Percentiles rank a stretch among this genome's conserved stretches.
Evolutionary conservation across 2,888 invertebrate species (phyloP).

Genomic region (Erannis defoliaria): DNA sequence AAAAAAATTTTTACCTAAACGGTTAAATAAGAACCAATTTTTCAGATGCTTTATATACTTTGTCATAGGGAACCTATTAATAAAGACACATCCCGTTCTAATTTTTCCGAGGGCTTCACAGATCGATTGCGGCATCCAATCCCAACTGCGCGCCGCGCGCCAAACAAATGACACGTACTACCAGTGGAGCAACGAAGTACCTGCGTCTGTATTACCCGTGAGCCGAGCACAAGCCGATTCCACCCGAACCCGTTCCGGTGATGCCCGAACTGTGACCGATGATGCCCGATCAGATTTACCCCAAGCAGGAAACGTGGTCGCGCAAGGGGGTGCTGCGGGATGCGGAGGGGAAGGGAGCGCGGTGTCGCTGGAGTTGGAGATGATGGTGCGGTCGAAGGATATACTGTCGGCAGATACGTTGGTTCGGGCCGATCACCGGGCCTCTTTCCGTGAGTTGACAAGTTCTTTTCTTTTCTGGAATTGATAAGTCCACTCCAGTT

Average conservation of each 20-base stretch:
- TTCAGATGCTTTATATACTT: neutral
- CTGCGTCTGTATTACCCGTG: conserved; percentile 51
- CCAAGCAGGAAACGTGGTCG: conserved; percentile 53
- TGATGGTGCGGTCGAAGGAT: conserved; percentile 79
- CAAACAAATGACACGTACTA: conserved; percentile 63
- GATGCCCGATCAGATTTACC: conserved; percentile 17
- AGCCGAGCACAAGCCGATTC: neutral
- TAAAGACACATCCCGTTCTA: no score
- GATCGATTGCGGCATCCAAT: conserved; percentile 36
- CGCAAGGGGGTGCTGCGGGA: conserved; percentile 58
- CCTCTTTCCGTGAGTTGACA: conserved; percentile 65
- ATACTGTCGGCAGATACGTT: conserved; percentile 88
- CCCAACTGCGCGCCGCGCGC: conserved; percentile 50
- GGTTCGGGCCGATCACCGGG: conserved; percentile 86
- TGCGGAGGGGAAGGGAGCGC: conserved; percentile 56
- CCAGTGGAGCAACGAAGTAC: conserved; percentile 49
- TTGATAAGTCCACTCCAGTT: neutral
- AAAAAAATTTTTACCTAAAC: no score
- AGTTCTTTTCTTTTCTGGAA: neutral
- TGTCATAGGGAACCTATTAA: neutral
- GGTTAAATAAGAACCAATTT: no score
- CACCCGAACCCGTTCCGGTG: neutral
- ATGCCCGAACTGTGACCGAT: conserved; percentile 20
- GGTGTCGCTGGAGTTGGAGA: conserved; percentile 72
- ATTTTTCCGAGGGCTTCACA: conserved; percentile 5